Percentiles rank a stretch among this genome's conserved stretches.
phyloP scores from a whole-genome alignment of 2,113 vertebrate species.

The Fregata magnificens region DNA sequence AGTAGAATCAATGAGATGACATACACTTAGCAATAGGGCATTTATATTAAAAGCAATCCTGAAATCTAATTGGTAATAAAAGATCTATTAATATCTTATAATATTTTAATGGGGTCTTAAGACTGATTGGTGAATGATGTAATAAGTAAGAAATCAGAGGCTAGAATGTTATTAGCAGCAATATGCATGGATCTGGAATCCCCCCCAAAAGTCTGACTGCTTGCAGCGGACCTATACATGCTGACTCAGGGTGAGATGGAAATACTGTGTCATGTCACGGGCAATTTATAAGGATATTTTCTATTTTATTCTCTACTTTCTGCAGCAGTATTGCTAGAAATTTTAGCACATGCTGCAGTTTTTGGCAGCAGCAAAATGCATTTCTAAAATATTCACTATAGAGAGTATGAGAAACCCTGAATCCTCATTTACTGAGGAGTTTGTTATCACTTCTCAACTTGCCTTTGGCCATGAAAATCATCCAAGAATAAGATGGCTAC shows the following conservation, averaged over 20 bases:
- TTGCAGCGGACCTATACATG: background rate
- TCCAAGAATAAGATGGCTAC: background rate
- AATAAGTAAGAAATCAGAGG: conserved; percentile 50
- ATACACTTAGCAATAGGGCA: conserved; percentile 3
- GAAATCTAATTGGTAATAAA: conserved; percentile 64
- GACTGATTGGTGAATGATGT: background rate
- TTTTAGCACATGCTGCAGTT: background rate
- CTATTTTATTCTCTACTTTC: background rate
- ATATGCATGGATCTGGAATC: background rate
- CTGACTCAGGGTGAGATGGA: background rate
- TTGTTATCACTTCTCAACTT: background rate
- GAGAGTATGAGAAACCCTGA: background rate
- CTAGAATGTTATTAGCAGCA: background rate
- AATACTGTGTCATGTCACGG: background rate
- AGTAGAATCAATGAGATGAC: conserved; percentile 50
- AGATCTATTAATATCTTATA: conserved; percentile 50
- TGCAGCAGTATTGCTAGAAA: background rate
- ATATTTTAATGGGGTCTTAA: conserved; percentile 32
- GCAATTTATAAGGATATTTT: background rate
- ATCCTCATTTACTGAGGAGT: background rate
- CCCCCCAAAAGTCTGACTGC: background rate
- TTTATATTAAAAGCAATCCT: conserved; percentile 59
- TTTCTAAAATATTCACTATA: conserved; percentile 29
- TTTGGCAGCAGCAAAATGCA: background rate
- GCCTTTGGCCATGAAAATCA: background rate